A percentile compares a stretch with the other conserved stretches of the same genome.
phyloP scores from a whole-genome alignment of 2,888 invertebrate species.

The Furcula furcula region DNA sequence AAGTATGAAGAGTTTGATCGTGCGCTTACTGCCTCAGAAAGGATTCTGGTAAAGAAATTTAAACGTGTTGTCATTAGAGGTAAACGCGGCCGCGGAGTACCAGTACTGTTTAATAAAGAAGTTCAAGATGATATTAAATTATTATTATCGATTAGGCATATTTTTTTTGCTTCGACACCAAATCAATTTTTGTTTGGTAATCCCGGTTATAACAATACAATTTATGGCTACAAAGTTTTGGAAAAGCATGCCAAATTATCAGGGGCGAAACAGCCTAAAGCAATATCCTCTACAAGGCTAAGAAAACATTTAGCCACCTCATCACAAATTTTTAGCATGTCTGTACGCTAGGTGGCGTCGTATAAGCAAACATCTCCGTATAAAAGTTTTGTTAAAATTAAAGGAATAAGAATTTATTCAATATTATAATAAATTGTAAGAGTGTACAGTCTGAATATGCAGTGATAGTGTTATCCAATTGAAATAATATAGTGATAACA shows the following conservation, averaged over 20 bases:
- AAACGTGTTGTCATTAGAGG: conserved; percentile 26
- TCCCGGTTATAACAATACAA: background rate
- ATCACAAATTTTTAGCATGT: conserved; percentile 28
- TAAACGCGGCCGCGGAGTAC: conserved; percentile 27
- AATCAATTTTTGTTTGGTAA: background rate
- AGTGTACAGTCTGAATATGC: no score
- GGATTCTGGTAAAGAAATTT: conserved; percentile 16
- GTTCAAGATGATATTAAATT: conserved; percentile 19
- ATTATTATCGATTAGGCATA: conserved; percentile 10
- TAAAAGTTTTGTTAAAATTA: no score
- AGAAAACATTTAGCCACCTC: conserved; percentile 31
- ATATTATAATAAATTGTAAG: no score
- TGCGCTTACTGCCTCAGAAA: conserved; percentile 15
- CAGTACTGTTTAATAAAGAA: conserved; percentile 28
- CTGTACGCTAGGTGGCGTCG: no score
- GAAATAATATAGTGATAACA: no score
- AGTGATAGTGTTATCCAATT: no score
- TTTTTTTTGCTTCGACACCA: background rate
- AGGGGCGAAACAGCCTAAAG: conserved; percentile 28
- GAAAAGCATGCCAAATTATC: conserved; percentile 20
- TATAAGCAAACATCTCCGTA: no score
- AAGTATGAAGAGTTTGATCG: conserved; percentile 22
- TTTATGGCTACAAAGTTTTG: conserved; percentile 30
- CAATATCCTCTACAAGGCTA: conserved; percentile 26
- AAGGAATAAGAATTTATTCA: no score